A percentile compares a stretch with the other conserved stretches of the same genome.
Conservation (phyloP, 2,797 vertebrate genomes). For the Heterohyrax brucei region DNA sequence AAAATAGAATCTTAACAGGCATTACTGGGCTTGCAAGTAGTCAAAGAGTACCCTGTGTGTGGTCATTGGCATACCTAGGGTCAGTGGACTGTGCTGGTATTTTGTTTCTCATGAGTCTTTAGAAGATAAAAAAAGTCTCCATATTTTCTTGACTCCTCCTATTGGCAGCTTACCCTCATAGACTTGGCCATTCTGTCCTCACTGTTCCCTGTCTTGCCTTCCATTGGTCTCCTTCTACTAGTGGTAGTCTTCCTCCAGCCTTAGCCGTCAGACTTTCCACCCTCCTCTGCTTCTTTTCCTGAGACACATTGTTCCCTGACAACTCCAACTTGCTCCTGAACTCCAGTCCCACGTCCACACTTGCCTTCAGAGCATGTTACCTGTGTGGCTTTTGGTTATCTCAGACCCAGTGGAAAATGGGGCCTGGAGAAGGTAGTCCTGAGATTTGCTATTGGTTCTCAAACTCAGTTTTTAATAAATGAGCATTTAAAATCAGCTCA, state of each 20-base stretch:
- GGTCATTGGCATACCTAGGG: not conserved
- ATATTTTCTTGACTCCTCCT: not conserved
- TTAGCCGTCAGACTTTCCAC: not conserved
- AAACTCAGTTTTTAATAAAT: constrained; percentile 53
- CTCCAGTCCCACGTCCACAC: not conserved
- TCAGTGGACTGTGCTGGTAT: not conserved
- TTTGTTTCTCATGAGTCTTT: not conserved
- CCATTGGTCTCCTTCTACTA: not conserved
- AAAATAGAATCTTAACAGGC: constrained; percentile 20
- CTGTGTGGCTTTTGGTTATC: not conserved
- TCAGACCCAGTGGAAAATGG: constrained; percentile 7
- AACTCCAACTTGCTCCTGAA: not conserved
- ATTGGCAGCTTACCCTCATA: not conserved
- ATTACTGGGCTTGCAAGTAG: not conserved
- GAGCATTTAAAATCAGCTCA: constrained; percentile 12
- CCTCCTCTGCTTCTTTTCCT: constrained; percentile 5
- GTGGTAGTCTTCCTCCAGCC: not conserved
- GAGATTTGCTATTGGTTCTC: constrained; percentile 25
- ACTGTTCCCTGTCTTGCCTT: not conserved
- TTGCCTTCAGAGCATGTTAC: not conserved
- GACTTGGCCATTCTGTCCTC: not conserved
- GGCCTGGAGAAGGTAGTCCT: not conserved
- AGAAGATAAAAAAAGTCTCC: not conserved
- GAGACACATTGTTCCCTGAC: constrained; percentile 10
- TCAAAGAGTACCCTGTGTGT: not conserved